Conservation (phyloP, 2,888 invertebrate species). For the Physocephala rufipes region DNA sequence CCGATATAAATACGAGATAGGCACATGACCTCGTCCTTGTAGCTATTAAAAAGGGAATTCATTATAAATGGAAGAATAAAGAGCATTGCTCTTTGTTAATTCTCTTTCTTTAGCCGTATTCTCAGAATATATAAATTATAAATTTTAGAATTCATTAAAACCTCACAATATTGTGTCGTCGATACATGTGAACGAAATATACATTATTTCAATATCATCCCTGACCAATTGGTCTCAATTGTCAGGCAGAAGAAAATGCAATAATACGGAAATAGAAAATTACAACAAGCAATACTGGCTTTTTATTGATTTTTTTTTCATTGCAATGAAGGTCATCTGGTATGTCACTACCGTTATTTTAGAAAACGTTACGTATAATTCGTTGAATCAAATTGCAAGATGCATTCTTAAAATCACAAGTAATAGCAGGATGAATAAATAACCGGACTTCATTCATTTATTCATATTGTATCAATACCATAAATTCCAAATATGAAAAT, state of each 20-base stretch:
- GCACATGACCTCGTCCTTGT: too few relatives aligned
- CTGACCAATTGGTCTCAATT: neutral
- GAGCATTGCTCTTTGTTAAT: too few relatives aligned
- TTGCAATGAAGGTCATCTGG: conserved; percentile 59
- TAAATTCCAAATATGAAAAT: neutral
- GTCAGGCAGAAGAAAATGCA: neutral
- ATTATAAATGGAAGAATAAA: too few relatives aligned
- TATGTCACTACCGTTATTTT: conserved; percentile 41
- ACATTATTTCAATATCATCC: neutral
- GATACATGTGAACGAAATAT: too few relatives aligned
- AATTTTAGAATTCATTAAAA: neutral
- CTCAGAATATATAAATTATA: neutral
- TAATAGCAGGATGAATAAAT: neutral
- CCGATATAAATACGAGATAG: too few relatives aligned
- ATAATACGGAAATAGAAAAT: conserved; percentile 25
- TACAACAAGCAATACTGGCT: conserved; percentile 43
- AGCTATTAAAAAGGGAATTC: too few relatives aligned
- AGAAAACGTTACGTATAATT: conserved; percentile 19
- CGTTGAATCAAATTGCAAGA: neutral
- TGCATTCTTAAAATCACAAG: neutral
- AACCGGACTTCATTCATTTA: neutral
- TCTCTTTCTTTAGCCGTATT: too few relatives aligned
- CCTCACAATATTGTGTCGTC: too few relatives aligned
- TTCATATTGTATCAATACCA: neutral
- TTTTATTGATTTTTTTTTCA: conserved; percentile 59